These are phyloP conservation scores for Xiphorhynchus erythropygius DNA, from an alignment of 2,797 vertebrate genomes.

Conservation along the genomic window DNA sequence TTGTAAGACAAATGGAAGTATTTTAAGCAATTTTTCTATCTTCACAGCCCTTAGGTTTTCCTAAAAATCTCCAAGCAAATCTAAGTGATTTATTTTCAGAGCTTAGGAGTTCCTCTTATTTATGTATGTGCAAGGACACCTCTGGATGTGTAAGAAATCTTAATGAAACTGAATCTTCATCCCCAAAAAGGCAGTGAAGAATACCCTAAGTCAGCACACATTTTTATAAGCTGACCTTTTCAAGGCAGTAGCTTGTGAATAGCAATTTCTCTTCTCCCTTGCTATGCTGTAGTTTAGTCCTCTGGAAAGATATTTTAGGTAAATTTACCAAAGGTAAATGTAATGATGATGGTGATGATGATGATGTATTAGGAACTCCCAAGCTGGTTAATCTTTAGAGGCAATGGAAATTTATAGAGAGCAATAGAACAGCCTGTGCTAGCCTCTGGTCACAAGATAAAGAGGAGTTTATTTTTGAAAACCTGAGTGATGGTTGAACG, in stretches of 20 bases:
- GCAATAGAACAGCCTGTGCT: neutral
- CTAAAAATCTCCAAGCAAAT: neutral
- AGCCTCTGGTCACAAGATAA: neutral
- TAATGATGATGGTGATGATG: neutral
- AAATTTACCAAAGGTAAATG: slow-evolving; percentile 10
- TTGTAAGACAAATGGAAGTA: neutral
- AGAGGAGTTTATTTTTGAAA: slow-evolving; percentile 7
- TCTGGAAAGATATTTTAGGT: neutral
- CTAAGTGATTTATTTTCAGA: neutral
- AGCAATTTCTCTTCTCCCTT: slow-evolving; percentile 2
- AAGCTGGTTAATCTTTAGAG: slow-evolving; percentile 5
- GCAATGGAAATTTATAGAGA: neutral
- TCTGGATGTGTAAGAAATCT: neutral
- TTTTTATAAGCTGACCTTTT: slow-evolving; percentile 9
- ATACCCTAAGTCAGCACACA: neutral
- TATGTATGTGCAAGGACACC: neutral
- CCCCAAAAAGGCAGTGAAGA: neutral
- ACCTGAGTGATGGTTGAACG: accelerated
- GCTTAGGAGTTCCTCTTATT: neutral
- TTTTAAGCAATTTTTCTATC: neutral
- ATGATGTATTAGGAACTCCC: neutral
- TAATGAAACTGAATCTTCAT: neutral
- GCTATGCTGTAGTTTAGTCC: neutral
- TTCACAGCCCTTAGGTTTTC: neutral
- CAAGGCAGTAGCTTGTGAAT: neutral